Evolutionary conservation across 2,888 invertebrate genomes (phyloP).

Genomic region (Drosophila colorata): DNA sequence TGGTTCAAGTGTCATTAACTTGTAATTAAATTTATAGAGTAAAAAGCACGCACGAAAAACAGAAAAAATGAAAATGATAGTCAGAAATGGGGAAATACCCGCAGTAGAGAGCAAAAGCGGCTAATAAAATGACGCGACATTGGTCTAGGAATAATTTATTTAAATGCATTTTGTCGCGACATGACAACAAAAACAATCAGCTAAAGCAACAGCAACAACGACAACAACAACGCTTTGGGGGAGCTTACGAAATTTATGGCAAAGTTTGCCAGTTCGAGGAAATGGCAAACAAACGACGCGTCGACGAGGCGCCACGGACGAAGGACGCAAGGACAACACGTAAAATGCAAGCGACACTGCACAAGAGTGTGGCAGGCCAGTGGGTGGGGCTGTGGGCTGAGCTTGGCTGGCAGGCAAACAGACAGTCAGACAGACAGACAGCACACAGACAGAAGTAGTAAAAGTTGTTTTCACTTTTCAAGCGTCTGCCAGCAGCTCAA

Average conservation of each 20-base stretch:
- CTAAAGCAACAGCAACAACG: conserved; percentile 46
- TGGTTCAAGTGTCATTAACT: conserved; percentile 44
- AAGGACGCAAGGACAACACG: conserved; percentile 48
- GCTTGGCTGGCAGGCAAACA: background rate
- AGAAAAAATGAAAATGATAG: background rate
- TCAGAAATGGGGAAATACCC: conserved; percentile 35
- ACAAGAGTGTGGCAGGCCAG: conserved; percentile 7
- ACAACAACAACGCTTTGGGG: conserved; percentile 50
- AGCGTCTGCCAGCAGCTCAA: conserved; percentile 22
- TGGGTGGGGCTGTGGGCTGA: background rate
- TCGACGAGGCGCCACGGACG: conserved; percentile 62
- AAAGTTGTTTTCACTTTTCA: conserved; percentile 83
- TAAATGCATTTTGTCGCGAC: conserved; percentile 85
- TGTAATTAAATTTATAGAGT: conserved; percentile 48
- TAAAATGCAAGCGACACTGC: conserved; percentile 58
- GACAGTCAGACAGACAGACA: background rate
- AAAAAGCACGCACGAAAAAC: background rate
- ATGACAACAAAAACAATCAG: conserved; percentile 50
- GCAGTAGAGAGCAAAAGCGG: conserved; percentile 26
- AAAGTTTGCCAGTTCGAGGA: conserved; percentile 75
- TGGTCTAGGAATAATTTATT: conserved; percentile 82
- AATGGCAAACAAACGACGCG: conserved; percentile 81
- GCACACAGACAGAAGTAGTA: conserved; percentile 58
- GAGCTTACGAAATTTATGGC: conserved; percentile 69
- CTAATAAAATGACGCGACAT: conserved; percentile 82